These are phyloP conservation scores for Taeniopygia guttata DNA, from an alignment of 2,797 vertebrate species.

Conservation along the genomic window DNA sequence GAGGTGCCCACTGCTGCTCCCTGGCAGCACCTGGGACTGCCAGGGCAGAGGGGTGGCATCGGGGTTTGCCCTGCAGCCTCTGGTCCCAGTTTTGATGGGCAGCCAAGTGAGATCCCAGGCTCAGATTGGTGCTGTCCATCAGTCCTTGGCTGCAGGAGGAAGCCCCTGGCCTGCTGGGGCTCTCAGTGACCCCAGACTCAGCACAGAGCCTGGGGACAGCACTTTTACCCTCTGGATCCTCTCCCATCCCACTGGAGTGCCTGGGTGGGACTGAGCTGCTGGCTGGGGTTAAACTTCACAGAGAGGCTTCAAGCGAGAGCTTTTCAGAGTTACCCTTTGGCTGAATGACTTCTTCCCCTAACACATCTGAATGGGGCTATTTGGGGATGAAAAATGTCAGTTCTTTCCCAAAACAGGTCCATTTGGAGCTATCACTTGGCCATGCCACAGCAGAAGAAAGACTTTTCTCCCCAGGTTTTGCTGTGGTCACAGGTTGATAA, in stretches of 20 bases:
- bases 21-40: background rate
- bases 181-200: background rate
- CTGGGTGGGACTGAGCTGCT: background rate
- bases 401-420: background rate
- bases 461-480: background rate
- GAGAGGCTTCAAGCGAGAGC: background rate
- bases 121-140: background rate
- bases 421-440: background rate
- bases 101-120: background rate
- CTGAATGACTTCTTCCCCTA: background rate
- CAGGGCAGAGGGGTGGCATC: background rate
- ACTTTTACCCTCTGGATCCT: background rate
- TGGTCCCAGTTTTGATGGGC: rapidly evolving
- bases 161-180: no score
- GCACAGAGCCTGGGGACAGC: background rate
- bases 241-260: background rate
- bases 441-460: background rate
- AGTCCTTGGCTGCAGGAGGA: rapidly evolving
- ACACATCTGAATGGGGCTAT: background rate
- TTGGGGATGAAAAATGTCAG: background rate
- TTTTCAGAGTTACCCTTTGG: background rate
- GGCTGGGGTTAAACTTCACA: background rate
- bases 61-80: background rate
- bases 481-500: background rate
- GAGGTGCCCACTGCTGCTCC: background rate